These are phyloP conservation scores for Actinia equina DNA, from an alignment of 64 coral and sea anemone genomes.

Conservation along the genomic window DNA sequence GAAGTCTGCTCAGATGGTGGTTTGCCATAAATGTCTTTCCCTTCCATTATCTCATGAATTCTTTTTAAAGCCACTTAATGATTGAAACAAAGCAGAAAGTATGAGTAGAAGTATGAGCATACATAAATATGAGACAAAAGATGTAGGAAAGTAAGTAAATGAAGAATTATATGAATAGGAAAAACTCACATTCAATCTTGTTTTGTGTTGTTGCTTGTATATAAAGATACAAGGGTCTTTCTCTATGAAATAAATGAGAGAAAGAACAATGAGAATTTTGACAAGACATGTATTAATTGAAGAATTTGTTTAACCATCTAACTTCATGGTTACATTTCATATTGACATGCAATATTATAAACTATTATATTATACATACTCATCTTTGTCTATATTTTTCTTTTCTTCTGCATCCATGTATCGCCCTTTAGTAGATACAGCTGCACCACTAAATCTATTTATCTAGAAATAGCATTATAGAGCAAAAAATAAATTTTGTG, in stretches of 20 bases:
- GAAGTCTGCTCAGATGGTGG: constrained; percentile 16
- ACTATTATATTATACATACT: not conserved
- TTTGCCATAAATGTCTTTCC: constrained; percentile 37
- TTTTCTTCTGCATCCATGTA: constrained; percentile 85
- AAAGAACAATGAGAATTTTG: not conserved
- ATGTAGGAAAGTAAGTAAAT: too few relatives aligned
- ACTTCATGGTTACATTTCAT: too few relatives aligned
- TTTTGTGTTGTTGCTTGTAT: constrained; percentile 78
- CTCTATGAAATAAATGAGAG: constrained; percentile 15
- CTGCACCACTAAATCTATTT: constrained; percentile 86
- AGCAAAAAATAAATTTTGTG: not conserved
- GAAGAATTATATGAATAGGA: too few relatives aligned
- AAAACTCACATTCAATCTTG: constrained; percentile 88
- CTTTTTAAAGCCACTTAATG: constrained; percentile 84
- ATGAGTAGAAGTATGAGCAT: not conserved
- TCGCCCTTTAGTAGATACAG: constrained; percentile 71
- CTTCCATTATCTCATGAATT: constrained; percentile 79
- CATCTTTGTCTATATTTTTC: constrained; percentile 31
- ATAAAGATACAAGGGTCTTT: constrained; percentile 73
- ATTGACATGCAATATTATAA: not conserved
- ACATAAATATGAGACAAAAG: too few relatives aligned
- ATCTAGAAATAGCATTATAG: constrained; percentile 29
- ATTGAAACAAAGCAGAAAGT: not conserved
- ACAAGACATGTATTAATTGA: not conserved
- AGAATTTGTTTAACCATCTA: not conserved